Conservation (phyloP, 2,797 vertebrate genomes). For the Anas bahamensis region DNA sequence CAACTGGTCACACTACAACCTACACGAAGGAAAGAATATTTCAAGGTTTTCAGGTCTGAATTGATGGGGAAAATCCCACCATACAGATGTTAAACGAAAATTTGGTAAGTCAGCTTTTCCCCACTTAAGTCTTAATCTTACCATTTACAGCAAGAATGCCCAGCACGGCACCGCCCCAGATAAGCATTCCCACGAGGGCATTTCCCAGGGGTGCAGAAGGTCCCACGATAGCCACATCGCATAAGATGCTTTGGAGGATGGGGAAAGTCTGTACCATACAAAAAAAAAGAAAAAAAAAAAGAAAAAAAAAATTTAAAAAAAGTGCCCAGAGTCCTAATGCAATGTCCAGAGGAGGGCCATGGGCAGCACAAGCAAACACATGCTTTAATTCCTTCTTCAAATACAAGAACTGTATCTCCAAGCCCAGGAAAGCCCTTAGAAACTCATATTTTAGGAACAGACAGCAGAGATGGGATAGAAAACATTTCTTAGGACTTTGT, state of each 20-base stretch:
- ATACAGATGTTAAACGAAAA: not conserved
- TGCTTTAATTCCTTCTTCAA: not conserved
- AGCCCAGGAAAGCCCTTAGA: not conserved
- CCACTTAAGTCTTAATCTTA: not conserved
- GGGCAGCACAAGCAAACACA: not conserved
- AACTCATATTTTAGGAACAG: not conserved
- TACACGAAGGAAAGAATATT: not conserved
- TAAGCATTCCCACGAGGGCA: conserved; percentile 3
- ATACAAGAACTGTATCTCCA: not conserved
- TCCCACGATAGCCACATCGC: conserved; percentile 52
- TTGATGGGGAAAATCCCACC: not conserved
- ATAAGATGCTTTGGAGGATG: not conserved
- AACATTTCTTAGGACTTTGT: not conserved
- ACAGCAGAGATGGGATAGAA: not conserved
- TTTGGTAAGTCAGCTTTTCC: not conserved
- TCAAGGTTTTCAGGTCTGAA: not conserved
- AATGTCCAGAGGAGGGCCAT: not conserved
- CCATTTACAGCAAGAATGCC: conserved; percentile 45
- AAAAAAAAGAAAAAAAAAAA: not conserved
- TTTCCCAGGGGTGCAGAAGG: conserved; percentile 18
- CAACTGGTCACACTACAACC: conserved; percentile 1
- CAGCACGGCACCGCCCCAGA: not conserved
- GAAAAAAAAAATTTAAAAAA: not conserved
- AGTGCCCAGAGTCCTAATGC: not conserved
- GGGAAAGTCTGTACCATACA: not conserved